These are phyloP conservation scores for Drymodes brunneopygia DNA, from an alignment of 2,113 vertebrate species.

Conservation along the genomic window DNA sequence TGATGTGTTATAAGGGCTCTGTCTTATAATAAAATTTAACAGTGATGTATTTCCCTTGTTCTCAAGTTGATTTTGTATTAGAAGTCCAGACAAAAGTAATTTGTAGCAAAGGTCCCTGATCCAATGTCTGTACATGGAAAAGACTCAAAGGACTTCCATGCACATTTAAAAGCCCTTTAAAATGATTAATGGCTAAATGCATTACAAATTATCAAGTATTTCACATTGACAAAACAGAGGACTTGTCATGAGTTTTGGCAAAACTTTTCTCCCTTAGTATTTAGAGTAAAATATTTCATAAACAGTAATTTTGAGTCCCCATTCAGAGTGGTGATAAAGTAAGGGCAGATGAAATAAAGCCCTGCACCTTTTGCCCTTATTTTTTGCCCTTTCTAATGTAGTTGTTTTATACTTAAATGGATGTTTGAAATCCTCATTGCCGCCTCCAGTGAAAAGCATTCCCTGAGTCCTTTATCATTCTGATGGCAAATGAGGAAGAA, in stretches of 20 bases:
- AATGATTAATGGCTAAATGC: slow-evolving; percentile 66
- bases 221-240: slow-evolving; percentile 50
- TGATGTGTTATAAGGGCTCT: slow-evolving; percentile 71
- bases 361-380: neutral
- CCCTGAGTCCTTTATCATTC: neutral
- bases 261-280: neutral
- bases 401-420: neutral
- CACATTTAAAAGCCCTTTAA: slow-evolving; percentile 69
- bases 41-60: slow-evolving; percentile 72
- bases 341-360: neutral
- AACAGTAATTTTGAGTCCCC: neutral
- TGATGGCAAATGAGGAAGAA: neutral
- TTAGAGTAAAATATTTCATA: neutral
- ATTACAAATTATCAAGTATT: slow-evolving; percentile 65
- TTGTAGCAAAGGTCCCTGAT: slow-evolving; percentile 68
- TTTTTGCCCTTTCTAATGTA: neutral
- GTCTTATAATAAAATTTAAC: slow-evolving; percentile 64
- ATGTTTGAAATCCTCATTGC: neutral
- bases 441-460: neutral
- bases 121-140: slow-evolving; percentile 55
- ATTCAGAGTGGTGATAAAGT: neutral
- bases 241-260: slow-evolving; percentile 2
- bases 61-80: slow-evolving; percentile 73
- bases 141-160: slow-evolving; percentile 53
- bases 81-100: slow-evolving; percentile 73